A percentile compares a stretch with the other conserved stretches of the same genome.
These are phyloP conservation scores for Automeris io DNA, from an alignment of 2,888 invertebrate genomes.

Conservation along the genomic window DNA sequence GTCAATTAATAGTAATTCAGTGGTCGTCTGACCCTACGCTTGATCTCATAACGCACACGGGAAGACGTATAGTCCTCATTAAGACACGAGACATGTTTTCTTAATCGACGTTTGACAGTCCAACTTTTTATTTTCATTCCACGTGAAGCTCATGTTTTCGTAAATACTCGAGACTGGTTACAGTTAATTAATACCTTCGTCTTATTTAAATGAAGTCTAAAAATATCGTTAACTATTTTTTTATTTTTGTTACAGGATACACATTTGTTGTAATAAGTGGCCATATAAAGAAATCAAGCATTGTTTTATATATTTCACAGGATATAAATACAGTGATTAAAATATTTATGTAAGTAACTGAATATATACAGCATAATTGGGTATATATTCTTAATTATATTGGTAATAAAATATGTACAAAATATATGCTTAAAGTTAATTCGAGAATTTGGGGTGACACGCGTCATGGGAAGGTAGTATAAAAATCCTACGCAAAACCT, in stretches of 20 bases:
- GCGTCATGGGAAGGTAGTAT: too few relatives aligned
- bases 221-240: background rate
- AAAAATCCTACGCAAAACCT: too few relatives aligned
- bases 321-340: too few relatives aligned
- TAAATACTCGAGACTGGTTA: constrained; percentile 23
- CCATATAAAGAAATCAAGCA: too few relatives aligned
- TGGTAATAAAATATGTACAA: too few relatives aligned
- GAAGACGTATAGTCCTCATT: constrained; percentile 65
- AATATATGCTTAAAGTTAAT: too few relatives aligned
- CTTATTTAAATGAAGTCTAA: constrained; percentile 7
- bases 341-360: too few relatives aligned
- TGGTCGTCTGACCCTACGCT: constrained; percentile 54
- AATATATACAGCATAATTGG: too few relatives aligned
- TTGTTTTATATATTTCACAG: too few relatives aligned
- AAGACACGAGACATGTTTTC: constrained; percentile 50
- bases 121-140: constrained; percentile 42
- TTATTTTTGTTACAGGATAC: constrained; percentile 1
- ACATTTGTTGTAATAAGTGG: too few relatives aligned
- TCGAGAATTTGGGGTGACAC: too few relatives aligned
- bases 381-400: too few relatives aligned
- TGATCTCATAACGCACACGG: constrained; percentile 62
- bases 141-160: constrained; percentile 27
- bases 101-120: constrained; percentile 58
- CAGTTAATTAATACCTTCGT: constrained; percentile 24
- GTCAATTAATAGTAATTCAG: constrained; percentile 68